Evolutionary conservation across 2,797 vertebrate species (phyloP).

Genomic region (Natrix natrix): DNA sequence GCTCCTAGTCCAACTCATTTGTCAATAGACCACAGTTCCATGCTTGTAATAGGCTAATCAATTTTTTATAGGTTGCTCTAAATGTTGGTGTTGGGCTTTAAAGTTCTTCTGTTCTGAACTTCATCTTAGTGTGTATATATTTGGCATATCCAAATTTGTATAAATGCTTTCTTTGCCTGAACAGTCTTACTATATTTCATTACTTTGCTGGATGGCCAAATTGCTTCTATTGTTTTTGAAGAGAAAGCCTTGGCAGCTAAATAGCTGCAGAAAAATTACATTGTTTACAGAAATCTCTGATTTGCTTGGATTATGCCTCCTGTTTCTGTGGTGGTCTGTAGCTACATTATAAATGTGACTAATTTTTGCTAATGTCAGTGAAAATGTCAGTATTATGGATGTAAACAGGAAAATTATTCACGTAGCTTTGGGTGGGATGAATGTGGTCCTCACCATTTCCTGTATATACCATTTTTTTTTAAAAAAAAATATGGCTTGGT

Average conservation of each 20-base stretch:
- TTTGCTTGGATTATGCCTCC: not conserved
- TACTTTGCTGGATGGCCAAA: not conserved
- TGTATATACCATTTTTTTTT: not conserved
- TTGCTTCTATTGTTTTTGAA: not conserved
- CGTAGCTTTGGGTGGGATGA: conserved; percentile 2
- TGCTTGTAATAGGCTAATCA: not conserved
- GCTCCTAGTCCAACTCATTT: not conserved
- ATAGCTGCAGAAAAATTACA: not conserved
- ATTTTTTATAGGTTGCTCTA: not conserved
- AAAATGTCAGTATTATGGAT: not conserved
- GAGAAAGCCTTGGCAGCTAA: not conserved
- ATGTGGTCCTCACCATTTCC: not conserved
- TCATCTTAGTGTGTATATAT: not conserved
- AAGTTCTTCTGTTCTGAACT: not conserved
- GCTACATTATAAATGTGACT: not conserved
- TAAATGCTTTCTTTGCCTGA: not conserved
- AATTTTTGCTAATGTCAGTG: not conserved
- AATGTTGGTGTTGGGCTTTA: not conserved
- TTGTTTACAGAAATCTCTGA: not conserved
- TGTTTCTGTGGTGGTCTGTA: not conserved
- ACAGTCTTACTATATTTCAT: not conserved
- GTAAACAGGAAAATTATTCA: not conserved
- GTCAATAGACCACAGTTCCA: not conserved
- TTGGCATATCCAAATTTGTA: not conserved
- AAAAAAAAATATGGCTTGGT: not conserved